phyloP scores from a whole-genome alignment of 2,113 vertebrate species.

The Hylia prasina region DNA sequence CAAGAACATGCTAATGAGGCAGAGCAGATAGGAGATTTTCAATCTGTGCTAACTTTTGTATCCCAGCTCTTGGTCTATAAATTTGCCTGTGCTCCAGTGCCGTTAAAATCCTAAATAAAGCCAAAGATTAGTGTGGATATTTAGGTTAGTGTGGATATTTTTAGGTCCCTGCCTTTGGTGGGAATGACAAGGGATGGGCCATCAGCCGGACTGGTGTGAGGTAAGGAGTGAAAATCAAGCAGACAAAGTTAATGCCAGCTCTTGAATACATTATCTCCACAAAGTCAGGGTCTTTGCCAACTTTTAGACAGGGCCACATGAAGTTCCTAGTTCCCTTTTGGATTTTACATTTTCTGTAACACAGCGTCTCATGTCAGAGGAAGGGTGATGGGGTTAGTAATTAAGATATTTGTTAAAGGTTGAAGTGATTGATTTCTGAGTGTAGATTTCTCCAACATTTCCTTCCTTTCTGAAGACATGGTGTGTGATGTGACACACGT shows the following conservation, averaged over 20 bases:
- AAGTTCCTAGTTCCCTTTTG: neutral
- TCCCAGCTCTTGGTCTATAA: neutral
- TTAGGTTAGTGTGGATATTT: neutral
- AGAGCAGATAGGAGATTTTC: neutral
- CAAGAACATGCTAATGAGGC: neutral
- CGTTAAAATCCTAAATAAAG: neutral
- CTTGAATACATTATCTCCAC: neutral
- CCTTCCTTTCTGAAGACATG: neutral
- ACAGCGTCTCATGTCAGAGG: neutral
- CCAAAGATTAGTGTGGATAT: neutral
- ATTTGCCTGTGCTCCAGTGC: neutral
- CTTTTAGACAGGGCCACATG: neutral
- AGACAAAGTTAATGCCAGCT: neutral
- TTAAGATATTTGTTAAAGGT: neutral
- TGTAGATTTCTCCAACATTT: neutral
- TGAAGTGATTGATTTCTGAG: neutral
- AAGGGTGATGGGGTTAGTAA: neutral
- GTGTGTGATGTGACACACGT: accelerated
- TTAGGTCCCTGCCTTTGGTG: neutral
- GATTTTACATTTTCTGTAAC: neutral
- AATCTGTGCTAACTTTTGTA: accelerated
- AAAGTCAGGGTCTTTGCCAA: neutral
- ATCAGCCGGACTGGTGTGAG: neutral
- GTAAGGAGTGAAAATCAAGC: neutral
- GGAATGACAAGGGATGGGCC: neutral